These are phyloP conservation scores for Heliangelus exortis DNA, from an alignment of 2,797 vertebrate genomes.

Conservation along the genomic window DNA sequence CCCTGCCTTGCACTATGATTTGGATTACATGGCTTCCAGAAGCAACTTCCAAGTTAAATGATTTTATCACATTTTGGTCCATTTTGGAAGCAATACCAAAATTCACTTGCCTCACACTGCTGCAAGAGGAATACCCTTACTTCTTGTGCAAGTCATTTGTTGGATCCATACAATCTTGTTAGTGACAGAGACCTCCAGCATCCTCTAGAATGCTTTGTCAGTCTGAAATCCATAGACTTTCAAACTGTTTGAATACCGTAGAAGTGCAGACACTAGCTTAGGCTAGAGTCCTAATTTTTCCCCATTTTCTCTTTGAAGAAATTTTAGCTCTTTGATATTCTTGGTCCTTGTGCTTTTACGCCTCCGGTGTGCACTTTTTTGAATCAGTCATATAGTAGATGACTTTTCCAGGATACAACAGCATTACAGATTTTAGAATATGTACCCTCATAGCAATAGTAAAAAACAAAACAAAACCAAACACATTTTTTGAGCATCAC, in stretches of 20 bases:
- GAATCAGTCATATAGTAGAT: not conserved
- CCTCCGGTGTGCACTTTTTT: not conserved
- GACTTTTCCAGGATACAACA: not conserved
- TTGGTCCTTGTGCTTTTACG: not conserved
- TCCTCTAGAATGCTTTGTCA: not conserved
- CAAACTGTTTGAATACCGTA: not conserved
- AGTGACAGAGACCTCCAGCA: not conserved
- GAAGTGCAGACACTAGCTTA: not conserved
- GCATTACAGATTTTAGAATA: not conserved
- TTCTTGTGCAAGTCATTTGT: not conserved
- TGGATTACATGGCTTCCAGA: not conserved
- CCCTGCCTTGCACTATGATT: accelerated
- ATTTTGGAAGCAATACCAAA: not conserved
- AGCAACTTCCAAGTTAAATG: not conserved
- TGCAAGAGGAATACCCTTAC: not conserved
- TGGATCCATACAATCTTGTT: not conserved
- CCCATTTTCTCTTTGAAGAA: not conserved
- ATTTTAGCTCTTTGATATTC: not conserved
- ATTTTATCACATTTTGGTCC: not conserved
- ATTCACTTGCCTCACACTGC: not conserved
- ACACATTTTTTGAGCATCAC: not conserved
- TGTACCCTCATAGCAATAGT: no score
- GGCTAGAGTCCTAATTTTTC: not conserved
- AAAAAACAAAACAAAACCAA: no score
- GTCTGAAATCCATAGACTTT: not conserved